These are phyloP conservation scores for Subacronicta megacephala DNA, from an alignment of 2,888 invertebrate species.

Conservation along the genomic window DNA sequence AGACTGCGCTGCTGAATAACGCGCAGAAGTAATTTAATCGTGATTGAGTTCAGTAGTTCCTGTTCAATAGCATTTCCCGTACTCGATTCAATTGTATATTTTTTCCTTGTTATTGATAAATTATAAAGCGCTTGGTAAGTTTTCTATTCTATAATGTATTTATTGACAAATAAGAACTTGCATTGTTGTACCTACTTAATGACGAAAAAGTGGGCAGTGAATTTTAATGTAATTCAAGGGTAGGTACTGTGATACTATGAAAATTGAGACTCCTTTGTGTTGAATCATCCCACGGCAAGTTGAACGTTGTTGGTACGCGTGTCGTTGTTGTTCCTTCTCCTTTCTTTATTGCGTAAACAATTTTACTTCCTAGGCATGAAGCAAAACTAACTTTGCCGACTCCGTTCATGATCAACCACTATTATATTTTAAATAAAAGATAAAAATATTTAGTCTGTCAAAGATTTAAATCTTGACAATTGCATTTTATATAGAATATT, in stretches of 20 bases:
- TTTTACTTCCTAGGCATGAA: constrained; percentile 8
- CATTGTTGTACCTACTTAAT: not conserved
- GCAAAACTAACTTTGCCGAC: not conserved
- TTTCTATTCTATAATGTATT: not conserved
- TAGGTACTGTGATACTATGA: constrained; percentile 15
- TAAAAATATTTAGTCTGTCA: too few relatives aligned
- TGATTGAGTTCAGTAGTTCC: not conserved
- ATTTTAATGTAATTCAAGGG: constrained; percentile 17
- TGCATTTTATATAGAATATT: too few relatives aligned
- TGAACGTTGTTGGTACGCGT: constrained; percentile 24
- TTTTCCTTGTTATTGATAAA: not conserved
- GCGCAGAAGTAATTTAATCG: constrained; percentile 30
- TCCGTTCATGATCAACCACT: too few relatives aligned
- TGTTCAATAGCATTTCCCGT: not conserved
- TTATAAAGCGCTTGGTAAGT: constrained; percentile 33
- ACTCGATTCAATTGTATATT: constrained; percentile 11
- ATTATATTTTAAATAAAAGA: too few relatives aligned
- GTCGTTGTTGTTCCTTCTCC: constrained; percentile 17
- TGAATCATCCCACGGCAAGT: constrained; percentile 47
- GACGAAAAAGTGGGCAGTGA: constrained; percentile 3
- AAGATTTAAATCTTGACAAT: too few relatives aligned
- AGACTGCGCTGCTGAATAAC: constrained; percentile 30
- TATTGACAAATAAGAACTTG: too few relatives aligned
- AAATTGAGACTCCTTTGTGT: constrained; percentile 54
- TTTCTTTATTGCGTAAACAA: constrained; percentile 35